These are phyloP conservation scores for Melitaea athalia DNA, from an alignment of 2,888 invertebrate species.

Conservation along the genomic window DNA sequence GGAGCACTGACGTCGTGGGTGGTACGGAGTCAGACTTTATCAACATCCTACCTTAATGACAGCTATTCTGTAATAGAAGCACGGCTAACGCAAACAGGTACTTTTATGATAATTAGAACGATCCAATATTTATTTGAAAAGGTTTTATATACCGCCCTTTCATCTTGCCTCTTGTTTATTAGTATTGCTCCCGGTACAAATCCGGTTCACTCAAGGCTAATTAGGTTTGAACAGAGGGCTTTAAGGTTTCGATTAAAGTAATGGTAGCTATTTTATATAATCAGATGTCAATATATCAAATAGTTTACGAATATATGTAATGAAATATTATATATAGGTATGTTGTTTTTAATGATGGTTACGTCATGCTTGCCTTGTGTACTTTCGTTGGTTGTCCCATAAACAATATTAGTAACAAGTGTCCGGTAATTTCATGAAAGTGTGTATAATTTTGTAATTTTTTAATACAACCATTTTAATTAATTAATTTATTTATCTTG, in stretches of 20 bases:
- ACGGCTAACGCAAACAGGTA: conserved; percentile 64
- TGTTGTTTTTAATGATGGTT: background rate
- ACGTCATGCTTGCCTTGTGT: background rate
- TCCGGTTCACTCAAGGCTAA: conserved; percentile 59
- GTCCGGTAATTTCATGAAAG: background rate
- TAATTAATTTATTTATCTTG: no score
- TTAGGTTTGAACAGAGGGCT: conserved; percentile 55
- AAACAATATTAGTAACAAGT: background rate
- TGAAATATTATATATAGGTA: background rate
- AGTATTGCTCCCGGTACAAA: conserved; percentile 62
- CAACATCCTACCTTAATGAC: conserved; percentile 65
- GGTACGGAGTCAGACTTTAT: conserved; percentile 63
- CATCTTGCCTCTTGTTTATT: conserved; percentile 69
- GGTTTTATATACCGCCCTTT: conserved; percentile 66
- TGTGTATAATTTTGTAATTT: background rate
- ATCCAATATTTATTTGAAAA: conserved; percentile 73
- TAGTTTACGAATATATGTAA: conserved; percentile 5
- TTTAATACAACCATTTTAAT: background rate
- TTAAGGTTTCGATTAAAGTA: conserved; percentile 47
- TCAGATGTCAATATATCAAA: conserved; percentile 17
- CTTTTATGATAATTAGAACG: conserved; percentile 78
- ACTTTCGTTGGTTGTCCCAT: background rate
- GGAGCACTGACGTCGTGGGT: conserved; percentile 61
- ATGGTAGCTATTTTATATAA: conserved; percentile 31
- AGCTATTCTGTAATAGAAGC: conserved; percentile 75